Evolutionary conservation across 1,140 invertebrate species (phyloP), one percentile per base, ranked within the genome.

Genomic region (Archivesica marissinica): DNA sequence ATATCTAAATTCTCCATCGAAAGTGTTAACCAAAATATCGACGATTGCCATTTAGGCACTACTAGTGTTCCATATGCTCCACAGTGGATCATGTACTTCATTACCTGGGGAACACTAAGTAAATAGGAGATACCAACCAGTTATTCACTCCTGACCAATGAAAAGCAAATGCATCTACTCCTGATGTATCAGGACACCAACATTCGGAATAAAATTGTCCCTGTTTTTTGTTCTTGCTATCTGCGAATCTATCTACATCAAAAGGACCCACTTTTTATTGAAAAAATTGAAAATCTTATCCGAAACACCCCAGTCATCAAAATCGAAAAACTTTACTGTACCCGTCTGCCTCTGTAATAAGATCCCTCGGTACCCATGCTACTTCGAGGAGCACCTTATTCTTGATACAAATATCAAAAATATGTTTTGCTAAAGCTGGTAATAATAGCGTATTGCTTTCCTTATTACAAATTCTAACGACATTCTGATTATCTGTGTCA

Each of bases 171-270:
- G n/a, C n/a, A n/a, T n/a, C n/a, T n/a, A n/a, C n/a, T n/a, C n/a
- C n/a, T n/a, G n/a, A n/a, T n/a, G n/a, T n/a, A n/a, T 38, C 74
- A 23, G 72, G 59, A 38, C 50, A 54, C 82, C 74, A 85, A 30
- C 30, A 68, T 56, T 68, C 54, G n/a, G 72, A 85, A 77, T 85
- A 15, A 68, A 85, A 85, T 54, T 15, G 25, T 44, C n/a, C 20
- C 0, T 33, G 50, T 59, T 83, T 74, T 0, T 35, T 25, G 33
- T 83, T 83, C 33, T 75, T 61, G 50, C 35, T 7, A 66, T 30
- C 17, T 6, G 72, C 74, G 41, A 85, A 85, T 9, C 59, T 23
- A 38, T 85, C 72, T 30, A 47, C 28, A 3, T n/a, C 3, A 38
- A 50, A 59, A 3, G 54, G 17, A 23, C 54, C 9, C 52, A 59